These are phyloP conservation scores for Dasyprocta punctata DNA, from an alignment of 2,113 vertebrate species.

Conservation along the genomic window DNA sequence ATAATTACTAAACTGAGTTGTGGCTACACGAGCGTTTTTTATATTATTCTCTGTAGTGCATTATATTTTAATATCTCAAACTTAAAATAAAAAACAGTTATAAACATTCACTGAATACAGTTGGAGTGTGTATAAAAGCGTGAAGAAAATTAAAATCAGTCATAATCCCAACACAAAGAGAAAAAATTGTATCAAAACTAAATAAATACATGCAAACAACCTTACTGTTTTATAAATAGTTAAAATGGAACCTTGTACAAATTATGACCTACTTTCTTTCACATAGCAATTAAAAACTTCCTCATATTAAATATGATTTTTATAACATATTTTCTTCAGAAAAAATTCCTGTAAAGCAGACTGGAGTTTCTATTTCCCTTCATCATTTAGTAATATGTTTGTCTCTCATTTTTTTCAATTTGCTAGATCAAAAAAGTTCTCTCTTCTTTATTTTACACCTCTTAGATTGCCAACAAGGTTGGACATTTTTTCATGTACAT, in stretches of 20 bases:
- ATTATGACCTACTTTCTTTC: not conserved
- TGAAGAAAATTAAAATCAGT: slow-evolving; percentile 53
- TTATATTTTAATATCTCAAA: slow-evolving; percentile 19
- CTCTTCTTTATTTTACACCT: not conserved
- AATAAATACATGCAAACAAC: not conserved
- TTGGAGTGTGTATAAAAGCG: not conserved
- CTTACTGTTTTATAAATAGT: not conserved
- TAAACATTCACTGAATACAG: not conserved
- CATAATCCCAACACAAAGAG: slow-evolving; percentile 14
- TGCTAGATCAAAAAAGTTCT: not conserved
- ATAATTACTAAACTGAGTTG: slow-evolving; percentile 24
- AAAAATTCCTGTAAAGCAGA: slow-evolving; percentile 3
- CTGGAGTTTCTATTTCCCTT: not conserved
- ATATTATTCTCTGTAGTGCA: not conserved
- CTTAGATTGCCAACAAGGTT: not conserved
- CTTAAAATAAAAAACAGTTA: slow-evolving; percentile 48
- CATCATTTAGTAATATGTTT: not conserved
- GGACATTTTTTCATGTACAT: not conserved
- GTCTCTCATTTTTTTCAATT: not conserved
- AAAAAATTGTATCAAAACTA: not conserved
- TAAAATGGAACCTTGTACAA: not conserved
- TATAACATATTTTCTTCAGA: not conserved
- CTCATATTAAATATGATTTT: not conserved
- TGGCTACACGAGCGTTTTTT: not conserved
- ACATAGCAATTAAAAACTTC: not conserved